Percentiles rank a stretch among this genome's conserved stretches.
These are phyloP conservation scores for Folsomia candida DNA, from an alignment of 2,888 invertebrate species.

Conservation along the genomic window DNA sequence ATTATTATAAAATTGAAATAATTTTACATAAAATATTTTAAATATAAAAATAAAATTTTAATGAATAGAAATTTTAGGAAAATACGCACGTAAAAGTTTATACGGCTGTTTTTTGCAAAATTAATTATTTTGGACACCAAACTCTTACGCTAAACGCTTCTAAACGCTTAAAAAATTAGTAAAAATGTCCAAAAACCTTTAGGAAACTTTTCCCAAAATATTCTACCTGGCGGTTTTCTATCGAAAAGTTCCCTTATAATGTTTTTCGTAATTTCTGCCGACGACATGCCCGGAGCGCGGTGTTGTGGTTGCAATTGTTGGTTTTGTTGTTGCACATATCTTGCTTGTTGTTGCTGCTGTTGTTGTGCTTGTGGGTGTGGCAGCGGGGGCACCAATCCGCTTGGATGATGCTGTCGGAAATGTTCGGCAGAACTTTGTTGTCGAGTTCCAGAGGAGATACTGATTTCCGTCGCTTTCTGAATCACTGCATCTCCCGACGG, in stretches of 20 bases:
- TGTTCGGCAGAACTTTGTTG: conserved; percentile 16
- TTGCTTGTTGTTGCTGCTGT: background rate
- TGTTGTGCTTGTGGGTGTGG: conserved; percentile 6
- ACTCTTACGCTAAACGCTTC: too few relatives aligned
- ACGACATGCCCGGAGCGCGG: conserved; percentile 11
- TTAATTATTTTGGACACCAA: too few relatives aligned
- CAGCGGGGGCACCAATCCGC: background rate
- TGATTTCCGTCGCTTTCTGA: conserved; percentile 40
- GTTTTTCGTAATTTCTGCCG: conserved; percentile 44
- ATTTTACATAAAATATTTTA: too few relatives aligned
- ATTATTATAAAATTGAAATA: background rate
- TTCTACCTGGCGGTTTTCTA: conserved; percentile 27
- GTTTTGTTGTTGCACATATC: conserved; percentile 15
- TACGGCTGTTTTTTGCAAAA: too few relatives aligned
- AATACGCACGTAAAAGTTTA: too few relatives aligned
- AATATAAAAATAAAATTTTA: too few relatives aligned
- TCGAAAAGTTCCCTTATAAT: conserved; percentile 45
- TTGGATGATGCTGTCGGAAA: conserved; percentile 6
- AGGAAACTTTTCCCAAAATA: too few relatives aligned
- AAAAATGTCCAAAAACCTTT: too few relatives aligned
- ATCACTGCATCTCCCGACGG: conserved; percentile 30
- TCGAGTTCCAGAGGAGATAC: background rate
- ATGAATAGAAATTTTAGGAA: too few relatives aligned
- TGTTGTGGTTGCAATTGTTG: conserved; percentile 12
- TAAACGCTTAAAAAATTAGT: too few relatives aligned